Base-by-base conservation (phyloP, 2,888 invertebrate genomes). In the Schizaphis graminum region DNA sequence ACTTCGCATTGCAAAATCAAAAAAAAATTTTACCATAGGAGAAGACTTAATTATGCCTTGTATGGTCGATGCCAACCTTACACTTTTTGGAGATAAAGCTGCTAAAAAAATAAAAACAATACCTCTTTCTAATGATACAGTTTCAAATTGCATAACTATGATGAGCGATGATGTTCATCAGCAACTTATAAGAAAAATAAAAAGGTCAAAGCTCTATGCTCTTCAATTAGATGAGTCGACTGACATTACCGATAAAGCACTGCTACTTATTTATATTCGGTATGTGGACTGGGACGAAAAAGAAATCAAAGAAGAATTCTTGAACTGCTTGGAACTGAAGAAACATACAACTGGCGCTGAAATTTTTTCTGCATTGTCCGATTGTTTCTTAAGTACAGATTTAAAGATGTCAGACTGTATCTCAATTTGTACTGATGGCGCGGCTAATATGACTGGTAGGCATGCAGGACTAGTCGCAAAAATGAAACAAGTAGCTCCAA, bases 231-330 rank as follows among this genome's bases (percentile, higher is more conserved):
- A 92, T 86, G 92, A 92, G 86, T 85, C 86, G 41, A 92, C 92
- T 84, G 92, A 92, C 41, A 92, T 92, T 92, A 57, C 86, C 57
- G 56, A 92, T 92, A 92, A 85, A 85, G 92, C 92, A 85, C 94
- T 95, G 91, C 94, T 95, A 93, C 94, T 95, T 67, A 94, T 92
- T 44, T 95, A 95, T 94, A 94, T 95, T 61, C 77, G 95, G 91
- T 95, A 94, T 94, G 86, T 86, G 57, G 93, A 94, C 94, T 89
- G 89, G 89, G 57, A 89, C 47, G 94, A 67, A 89, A 89, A 89
- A 61, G 44, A 85, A 88, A 93, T 91, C 47, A 95, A 93, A 89
- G 95, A 95, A 95, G 94, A 95, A 86, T 91, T 95, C 41, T 87
- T 95, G n/a, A 95, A 95, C 94, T 95, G 95, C 87, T 94, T 94